Conservation (phyloP, 2,888 invertebrate species). For the Hirtodrosophila alboralis region DNA sequence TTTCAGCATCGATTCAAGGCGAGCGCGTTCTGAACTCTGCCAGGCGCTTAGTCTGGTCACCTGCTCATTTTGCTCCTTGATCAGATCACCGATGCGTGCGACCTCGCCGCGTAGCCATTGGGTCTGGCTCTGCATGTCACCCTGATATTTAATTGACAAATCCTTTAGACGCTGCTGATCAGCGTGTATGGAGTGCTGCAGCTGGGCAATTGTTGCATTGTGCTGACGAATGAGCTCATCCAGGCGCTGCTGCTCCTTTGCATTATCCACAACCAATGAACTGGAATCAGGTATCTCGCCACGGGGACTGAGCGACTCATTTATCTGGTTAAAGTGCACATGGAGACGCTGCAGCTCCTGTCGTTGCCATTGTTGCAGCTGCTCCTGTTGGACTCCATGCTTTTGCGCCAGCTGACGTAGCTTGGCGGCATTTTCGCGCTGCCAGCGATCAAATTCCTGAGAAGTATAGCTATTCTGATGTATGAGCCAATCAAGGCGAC, state of each 20-base stretch:
- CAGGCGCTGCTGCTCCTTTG: slow-evolving; percentile 76
- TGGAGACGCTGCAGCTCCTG: slow-evolving; percentile 80
- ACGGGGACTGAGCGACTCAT: slow-evolving; percentile 69
- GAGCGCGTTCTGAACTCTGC: slow-evolving; percentile 81
- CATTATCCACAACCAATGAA: slow-evolving; percentile 60
- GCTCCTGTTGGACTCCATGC: slow-evolving; percentile 71
- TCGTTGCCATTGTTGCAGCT: slow-evolving; percentile 80
- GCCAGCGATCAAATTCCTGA: slow-evolving; percentile 82
- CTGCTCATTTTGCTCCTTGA: slow-evolving; percentile 80
- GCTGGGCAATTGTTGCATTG: slow-evolving; percentile 78
- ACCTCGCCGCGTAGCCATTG: slow-evolving; percentile 81
- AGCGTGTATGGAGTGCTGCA: slow-evolving; percentile 78
- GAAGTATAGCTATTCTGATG: slow-evolving; percentile 80
- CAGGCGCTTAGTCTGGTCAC: slow-evolving; percentile 80
- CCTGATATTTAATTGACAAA: slow-evolving; percentile 76
- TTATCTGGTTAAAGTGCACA: slow-evolving; percentile 72
- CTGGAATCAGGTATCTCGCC: slow-evolving; percentile 40
- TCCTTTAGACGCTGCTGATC: slow-evolving; percentile 80
- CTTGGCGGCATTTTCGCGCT: slow-evolving; percentile 73
- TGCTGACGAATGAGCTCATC: slow-evolving; percentile 80
- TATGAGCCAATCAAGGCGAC: slow-evolving; percentile 82
- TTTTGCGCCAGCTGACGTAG: slow-evolving; percentile 65
- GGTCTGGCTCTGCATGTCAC: slow-evolving; percentile 81
- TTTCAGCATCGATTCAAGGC: slow-evolving; percentile 76
- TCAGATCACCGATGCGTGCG: slow-evolving; percentile 74